Conservation (phyloP, 2,113 vertebrate species). For the Thamnophis sirtalis region DNA sequence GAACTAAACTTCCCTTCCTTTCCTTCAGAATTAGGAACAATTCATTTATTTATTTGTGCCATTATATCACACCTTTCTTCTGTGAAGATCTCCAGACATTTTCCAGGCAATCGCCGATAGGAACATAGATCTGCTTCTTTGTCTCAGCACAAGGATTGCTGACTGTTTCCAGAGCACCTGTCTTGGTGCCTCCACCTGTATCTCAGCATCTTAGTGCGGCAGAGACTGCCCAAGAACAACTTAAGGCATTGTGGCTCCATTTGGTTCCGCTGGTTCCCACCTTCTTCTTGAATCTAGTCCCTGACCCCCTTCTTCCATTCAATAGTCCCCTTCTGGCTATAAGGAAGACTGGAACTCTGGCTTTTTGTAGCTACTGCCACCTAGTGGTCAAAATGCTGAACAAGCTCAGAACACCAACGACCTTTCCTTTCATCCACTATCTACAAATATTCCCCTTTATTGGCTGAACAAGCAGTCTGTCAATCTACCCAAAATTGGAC, state of each 20-base stretch:
- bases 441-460: too few species aligned
- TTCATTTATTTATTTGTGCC: not conserved
- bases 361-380: not conserved
- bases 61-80: not conserved
- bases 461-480: not conserved
- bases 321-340: not conserved
- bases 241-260: not conserved
- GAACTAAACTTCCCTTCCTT: not conserved
- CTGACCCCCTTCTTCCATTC: not conserved
- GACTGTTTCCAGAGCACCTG: too few species aligned
- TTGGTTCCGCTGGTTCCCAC: not conserved
- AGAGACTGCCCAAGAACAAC: not conserved
- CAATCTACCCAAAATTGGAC: not conserved
- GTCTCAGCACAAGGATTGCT: not conserved
- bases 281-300: not conserved
- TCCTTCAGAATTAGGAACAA: not conserved
- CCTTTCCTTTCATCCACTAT: too few species aligned
- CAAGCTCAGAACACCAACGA: too few species aligned
- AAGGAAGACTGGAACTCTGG: not conserved
- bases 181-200: not conserved
- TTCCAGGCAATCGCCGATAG: not conserved
- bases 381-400: not conserved
- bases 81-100: not conserved
- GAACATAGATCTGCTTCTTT: not conserved
- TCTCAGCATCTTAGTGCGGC: not conserved